phyloP scores from a whole-genome alignment of 2,888 invertebrate species.

The Torymus texanus region DNA sequence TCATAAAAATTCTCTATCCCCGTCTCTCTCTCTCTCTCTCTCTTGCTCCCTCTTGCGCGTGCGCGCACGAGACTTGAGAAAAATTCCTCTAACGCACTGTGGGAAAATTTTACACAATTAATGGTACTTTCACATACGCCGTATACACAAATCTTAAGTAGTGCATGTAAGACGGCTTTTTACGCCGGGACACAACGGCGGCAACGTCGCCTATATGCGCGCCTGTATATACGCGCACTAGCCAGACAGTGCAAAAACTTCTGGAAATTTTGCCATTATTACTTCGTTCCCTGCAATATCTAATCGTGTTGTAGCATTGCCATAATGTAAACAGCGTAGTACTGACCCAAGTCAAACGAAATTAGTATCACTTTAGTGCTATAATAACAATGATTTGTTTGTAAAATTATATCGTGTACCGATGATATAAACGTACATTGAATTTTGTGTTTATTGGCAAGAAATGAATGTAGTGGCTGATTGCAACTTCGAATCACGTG shows the following conservation, averaged over 20 bases:
- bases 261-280: slow-evolving; percentile 30
- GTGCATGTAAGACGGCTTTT: slow-evolving; percentile 28
- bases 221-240: background rate
- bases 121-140: slow-evolving; percentile 33
- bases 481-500: no score
- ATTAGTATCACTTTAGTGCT: no score
- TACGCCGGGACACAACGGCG: slow-evolving; percentile 4
- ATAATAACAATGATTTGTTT: no score
- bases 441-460: no score
- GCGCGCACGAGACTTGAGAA: slow-evolving; percentile 2
- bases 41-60: background rate
- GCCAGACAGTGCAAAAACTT: slow-evolving; percentile 7
- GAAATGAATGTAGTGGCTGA: no score
- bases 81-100: slow-evolving; percentile 37
- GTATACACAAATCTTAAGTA: slow-evolving; percentile 12
- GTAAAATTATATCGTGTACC: no score
- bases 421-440: no score
- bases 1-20: slow-evolving; percentile 23
- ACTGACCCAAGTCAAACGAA: background rate
- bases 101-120: slow-evolving; percentile 47
- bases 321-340: slow-evolving; percentile 16
- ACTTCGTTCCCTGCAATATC: background rate
- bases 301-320: slow-evolving; percentile 15
- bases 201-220: background rate
- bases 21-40: background rate